These are phyloP conservation scores for Drosophila falleni DNA, from an alignment of 2,888 invertebrate genomes.

Conservation along the genomic window DNA sequence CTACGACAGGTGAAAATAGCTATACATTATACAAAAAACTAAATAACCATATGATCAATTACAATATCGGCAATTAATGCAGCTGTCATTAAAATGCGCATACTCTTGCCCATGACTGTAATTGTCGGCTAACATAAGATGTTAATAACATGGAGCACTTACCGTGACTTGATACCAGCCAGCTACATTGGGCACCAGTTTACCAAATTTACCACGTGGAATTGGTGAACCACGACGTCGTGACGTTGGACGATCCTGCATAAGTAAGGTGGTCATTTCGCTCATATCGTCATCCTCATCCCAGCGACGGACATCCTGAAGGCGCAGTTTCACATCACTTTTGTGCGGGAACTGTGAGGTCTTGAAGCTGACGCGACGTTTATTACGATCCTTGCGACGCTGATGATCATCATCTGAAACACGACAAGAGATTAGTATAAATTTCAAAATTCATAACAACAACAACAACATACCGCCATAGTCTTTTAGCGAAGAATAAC, in stretches of 20 bases:
- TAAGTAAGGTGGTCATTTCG: conserved; percentile 63
- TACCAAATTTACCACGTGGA: conserved; percentile 79
- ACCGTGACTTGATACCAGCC: conserved; percentile 91
- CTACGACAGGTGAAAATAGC: no score
- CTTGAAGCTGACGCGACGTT: conserved; percentile 85
- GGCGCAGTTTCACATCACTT: conserved; percentile 60
- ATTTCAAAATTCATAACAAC: neutral
- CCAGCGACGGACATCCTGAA: conserved; percentile 73
- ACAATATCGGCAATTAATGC: neutral
- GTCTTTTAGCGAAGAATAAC: conserved; percentile 77
- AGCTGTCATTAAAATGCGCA: neutral
- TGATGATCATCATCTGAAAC: conserved; percentile 73
- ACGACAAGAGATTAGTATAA: neutral
- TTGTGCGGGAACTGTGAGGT: conserved; percentile 74
- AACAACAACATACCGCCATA: conserved; percentile 72
- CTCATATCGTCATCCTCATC: conserved; percentile 85
- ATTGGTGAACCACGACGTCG: conserved; percentile 67
- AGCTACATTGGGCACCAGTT: conserved; percentile 84
- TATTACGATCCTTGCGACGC: conserved; percentile 79
- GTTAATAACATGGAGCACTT: conserved; percentile 60
- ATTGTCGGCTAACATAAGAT: neutral
- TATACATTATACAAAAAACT: no score
- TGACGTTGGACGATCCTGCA: conserved; percentile 68
- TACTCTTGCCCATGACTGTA: neutral
- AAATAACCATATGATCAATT: no score